Evolutionary conservation across 2,113 vertebrate genomes (phyloP).

Genomic region (Chaetorhynchus papuensis): DNA sequence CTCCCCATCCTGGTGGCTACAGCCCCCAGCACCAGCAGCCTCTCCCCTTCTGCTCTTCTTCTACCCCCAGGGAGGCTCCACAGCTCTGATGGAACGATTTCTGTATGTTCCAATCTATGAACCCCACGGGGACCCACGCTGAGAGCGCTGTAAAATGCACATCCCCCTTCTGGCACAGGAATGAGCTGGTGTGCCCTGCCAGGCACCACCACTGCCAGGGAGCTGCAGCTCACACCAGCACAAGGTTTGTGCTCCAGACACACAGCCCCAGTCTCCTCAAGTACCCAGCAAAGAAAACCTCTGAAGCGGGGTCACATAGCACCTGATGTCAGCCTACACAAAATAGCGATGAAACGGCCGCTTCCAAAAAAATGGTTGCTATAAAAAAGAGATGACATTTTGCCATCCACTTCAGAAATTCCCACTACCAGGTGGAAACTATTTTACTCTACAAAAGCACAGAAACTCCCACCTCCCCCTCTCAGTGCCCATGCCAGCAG

Average conservation of each 20-base stretch:
- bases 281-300: background rate
- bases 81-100: background rate
- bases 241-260: background rate
- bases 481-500: background rate
- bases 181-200: background rate
- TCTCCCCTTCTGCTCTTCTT: background rate
- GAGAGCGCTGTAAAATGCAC: background rate
- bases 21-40: accelerated
- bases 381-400: background rate
- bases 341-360: accelerated
- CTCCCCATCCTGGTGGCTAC: background rate
- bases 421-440: background rate
- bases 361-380: background rate
- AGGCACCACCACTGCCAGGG: background rate
- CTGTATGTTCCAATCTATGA: background rate
- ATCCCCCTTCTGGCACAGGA: background rate
- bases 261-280: background rate
- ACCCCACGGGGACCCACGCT: accelerated
- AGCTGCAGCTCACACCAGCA: background rate
- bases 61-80: background rate
- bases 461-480: background rate
- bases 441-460: background rate
- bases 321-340: background rate
- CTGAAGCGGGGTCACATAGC: background rate
- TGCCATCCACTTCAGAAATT: background rate